phyloP scores from a whole-genome alignment of 1,140 invertebrate species.

The Lordiphosa clarofinis region DNA sequence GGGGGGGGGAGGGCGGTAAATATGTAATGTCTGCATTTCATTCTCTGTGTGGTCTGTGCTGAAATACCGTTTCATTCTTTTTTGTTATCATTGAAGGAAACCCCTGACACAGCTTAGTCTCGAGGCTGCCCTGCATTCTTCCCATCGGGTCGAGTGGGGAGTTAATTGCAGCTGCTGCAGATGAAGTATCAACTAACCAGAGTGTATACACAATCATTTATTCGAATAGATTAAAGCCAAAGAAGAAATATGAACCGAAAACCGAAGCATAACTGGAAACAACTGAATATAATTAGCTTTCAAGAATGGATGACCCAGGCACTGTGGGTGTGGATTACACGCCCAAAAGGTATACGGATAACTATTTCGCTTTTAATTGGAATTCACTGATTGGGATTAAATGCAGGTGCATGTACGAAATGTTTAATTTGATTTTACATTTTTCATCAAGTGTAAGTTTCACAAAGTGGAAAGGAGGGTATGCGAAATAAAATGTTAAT shows the following conservation, averaged over 20 bases:
- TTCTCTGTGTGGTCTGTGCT: constrained; percentile 27
- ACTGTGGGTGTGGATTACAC: constrained; percentile 25
- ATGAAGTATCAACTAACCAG: constrained; percentile 63
- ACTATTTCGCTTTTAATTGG: too few relatives aligned
- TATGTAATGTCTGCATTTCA: neutral
- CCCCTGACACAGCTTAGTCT: constrained; percentile 25
- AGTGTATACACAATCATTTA: too few relatives aligned
- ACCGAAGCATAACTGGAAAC: constrained; percentile 50
- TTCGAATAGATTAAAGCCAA: neutral
- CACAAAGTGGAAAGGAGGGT: too few relatives aligned
- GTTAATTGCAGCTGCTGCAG: constrained; percentile 29
- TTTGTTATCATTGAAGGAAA: neutral
- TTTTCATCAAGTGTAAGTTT: too few relatives aligned
- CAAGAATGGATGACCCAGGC: neutral
- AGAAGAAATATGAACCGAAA: constrained; percentile 48
- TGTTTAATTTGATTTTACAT: too few relatives aligned
- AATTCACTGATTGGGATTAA: too few relatives aligned
- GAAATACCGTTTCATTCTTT: constrained; percentile 26
- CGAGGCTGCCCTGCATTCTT: neutral
- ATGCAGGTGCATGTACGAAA: too few relatives aligned
- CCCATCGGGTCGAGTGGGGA: neutral
- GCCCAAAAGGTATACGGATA: neutral
- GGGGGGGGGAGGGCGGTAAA: constrained; percentile 2
- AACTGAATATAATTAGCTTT: constrained; percentile 70
- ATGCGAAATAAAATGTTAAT: too few relatives aligned